Evolutionary conservation across 1,140 invertebrate species (phyloP), one percentile per base, ranked within the genome.

Genomic region (Patella vulgata): DNA sequence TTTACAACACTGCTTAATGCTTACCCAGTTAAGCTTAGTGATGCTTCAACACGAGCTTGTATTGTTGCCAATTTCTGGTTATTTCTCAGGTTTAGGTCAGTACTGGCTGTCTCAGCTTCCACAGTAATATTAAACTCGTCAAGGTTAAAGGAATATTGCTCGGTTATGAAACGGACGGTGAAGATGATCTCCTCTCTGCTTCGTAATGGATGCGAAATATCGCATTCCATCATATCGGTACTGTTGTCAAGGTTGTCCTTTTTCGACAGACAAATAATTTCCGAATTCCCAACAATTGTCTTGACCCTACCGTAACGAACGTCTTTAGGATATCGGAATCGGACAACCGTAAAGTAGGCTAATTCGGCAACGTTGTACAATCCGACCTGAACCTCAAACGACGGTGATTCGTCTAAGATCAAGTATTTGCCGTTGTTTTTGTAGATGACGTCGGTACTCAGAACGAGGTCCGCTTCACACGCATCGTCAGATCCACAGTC

Each of bases 401-500:
- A 51, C 21, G 63, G 58, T 3, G 60, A 50, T 36, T 60, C 52
- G 40, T 65, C 67, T 27, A 69, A 58, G n/a, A 73, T 27, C 1
- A 73, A 44, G n/a, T 56, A 36, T 11, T 48, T 39, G 4, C 53
- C 28, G 12, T 31, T 53, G 25, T 53, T 43, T 1, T 39, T 30
- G 46, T 58, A 66, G 1, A 66, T 23, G 4, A 60, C 43, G 33
- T 36, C 19, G 11, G 61, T 59, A 5, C 42, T 12, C n/a, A 69
- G 21, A 2, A 40, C 33, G 9, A 73, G 44, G 17, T 66, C 60
- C 14, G 61, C 28, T 1, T 44, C 12, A 21, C 70, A 73, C 1
- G 58, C n/a, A 31, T 63, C 50, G 36, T 72, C 66, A 0, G 23
- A 27, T 43, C 67, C 67, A 53, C 70, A 73, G 48, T 58, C 52